These are phyloP conservation scores for Antheraea mylitta DNA, from an alignment of 1,140 invertebrate species.

Conservation along the genomic window DNA sequence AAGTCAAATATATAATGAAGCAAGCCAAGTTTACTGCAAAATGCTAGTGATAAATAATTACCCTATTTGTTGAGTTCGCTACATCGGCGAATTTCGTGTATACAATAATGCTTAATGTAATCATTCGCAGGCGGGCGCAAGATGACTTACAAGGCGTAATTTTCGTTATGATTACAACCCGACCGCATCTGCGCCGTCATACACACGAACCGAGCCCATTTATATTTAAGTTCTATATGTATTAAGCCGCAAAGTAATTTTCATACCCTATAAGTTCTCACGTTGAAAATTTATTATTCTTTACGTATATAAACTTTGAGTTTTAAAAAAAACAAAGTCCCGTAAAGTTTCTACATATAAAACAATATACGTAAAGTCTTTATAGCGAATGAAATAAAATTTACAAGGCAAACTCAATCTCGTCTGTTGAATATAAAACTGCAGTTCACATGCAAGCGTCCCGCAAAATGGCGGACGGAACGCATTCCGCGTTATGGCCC, in stretches of 20 bases:
- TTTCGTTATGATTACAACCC: conserved; percentile 10
- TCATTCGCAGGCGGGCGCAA: neutral
- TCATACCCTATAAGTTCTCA: neutral
- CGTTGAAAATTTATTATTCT: neutral
- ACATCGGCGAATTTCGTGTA: neutral
- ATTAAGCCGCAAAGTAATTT: neutral
- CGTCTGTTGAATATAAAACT: conserved; percentile 14
- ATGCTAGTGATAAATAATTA: no score
- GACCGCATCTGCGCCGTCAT: conserved; percentile 11
- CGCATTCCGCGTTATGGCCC: conserved; percentile 40
- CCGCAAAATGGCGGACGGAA: conserved; percentile 8
- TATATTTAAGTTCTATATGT: neutral
- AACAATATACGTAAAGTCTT: neutral
- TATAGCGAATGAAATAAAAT: neutral
- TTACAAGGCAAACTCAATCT: conserved; percentile 4
- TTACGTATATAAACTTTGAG: no score
- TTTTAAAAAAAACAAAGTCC: neutral
- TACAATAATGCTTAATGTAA: conserved; percentile 20
- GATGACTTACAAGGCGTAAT: conserved; percentile 7
- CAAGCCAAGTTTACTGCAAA: no score
- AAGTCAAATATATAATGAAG: no score
- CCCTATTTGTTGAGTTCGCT: neutral
- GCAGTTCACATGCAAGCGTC: conserved; percentile 33
- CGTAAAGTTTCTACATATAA: neutral
- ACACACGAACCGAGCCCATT: neutral